Percentiles rank a stretch among this genome's conserved stretches.
These are phyloP conservation scores for Julus scanicus DNA, from an alignment of 2,888 invertebrate species.

Conservation along the genomic window DNA sequence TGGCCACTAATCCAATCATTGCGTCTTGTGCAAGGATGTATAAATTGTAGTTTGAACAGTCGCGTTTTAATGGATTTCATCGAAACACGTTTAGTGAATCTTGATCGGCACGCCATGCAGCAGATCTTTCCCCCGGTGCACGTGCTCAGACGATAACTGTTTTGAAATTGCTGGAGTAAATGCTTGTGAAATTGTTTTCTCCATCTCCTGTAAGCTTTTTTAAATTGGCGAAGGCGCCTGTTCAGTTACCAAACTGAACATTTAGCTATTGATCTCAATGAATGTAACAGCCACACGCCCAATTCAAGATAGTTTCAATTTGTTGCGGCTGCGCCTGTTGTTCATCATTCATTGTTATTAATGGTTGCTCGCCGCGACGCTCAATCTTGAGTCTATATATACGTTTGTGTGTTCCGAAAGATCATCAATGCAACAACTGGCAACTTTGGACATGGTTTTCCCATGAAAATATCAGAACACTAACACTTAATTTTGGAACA, in stretches of 20 bases:
- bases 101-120: background rate
- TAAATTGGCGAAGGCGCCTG: slow-evolving; percentile 37
- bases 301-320: slow-evolving; percentile 27
- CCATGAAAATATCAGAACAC: too few species aligned
- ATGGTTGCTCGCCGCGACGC: background rate
- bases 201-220: slow-evolving; percentile 24
- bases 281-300: slow-evolving; percentile 23
- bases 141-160: slow-evolving; percentile 37
- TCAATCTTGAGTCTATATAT: background rate
- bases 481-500: too few species aligned
- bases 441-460: too few species aligned
- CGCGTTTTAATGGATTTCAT: slow-evolving; percentile 22
- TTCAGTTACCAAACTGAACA: background rate
- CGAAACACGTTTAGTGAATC: slow-evolving; percentile 21
- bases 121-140: background rate
- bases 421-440: too few species aligned
- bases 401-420: too few species aligned
- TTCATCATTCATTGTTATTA: slow-evolving; percentile 42
- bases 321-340: slow-evolving; percentile 36
- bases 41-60: background rate
- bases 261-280: slow-evolving; percentile 42
- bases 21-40: background rate
- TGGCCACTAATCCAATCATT: slow-evolving; percentile 13
- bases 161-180: slow-evolving; percentile 29
- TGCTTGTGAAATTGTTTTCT: slow-evolving; percentile 24